phyloP scores from a whole-genome alignment of 2,113 vertebrate genomes.

The Circaetus cinerascens region DNA sequence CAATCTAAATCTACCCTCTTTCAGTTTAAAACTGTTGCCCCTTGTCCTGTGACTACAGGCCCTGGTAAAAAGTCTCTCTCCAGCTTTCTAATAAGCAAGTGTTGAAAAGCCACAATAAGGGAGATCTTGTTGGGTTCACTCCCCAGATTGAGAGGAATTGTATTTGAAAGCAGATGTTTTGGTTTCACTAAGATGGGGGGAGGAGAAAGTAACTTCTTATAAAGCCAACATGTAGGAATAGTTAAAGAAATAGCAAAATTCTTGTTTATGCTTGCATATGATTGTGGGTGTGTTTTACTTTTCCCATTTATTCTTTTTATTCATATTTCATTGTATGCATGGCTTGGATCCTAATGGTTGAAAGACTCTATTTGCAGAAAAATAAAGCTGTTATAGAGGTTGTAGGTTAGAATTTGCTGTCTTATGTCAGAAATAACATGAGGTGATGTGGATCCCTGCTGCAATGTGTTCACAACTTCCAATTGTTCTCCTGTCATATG shows the following conservation, averaged over 20 bases:
- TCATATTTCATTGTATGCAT: background rate
- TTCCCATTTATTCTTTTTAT: background rate
- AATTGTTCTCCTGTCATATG: background rate
- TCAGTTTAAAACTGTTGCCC: background rate
- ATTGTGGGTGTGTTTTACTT: background rate
- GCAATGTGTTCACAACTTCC: background rate
- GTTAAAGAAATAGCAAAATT: background rate
- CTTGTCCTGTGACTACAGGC: background rate
- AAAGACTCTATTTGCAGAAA: background rate
- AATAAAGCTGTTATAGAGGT: background rate
- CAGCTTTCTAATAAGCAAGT: background rate
- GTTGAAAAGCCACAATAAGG: background rate
- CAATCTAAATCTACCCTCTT: background rate
- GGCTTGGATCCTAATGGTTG: background rate
- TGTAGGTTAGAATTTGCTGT: background rate
- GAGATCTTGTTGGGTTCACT: background rate
- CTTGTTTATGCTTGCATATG: background rate
- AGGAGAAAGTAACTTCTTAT: background rate
- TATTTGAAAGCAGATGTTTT: background rate
- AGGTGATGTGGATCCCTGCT: background rate
- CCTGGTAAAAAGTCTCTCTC: background rate
- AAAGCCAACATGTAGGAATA: background rate
- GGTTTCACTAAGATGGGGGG: background rate
- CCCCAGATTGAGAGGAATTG: background rate
- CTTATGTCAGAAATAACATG: background rate